Base-by-base conservation (phyloP, 1,140 invertebrate genomes). In the Homarus americanus region DNA sequence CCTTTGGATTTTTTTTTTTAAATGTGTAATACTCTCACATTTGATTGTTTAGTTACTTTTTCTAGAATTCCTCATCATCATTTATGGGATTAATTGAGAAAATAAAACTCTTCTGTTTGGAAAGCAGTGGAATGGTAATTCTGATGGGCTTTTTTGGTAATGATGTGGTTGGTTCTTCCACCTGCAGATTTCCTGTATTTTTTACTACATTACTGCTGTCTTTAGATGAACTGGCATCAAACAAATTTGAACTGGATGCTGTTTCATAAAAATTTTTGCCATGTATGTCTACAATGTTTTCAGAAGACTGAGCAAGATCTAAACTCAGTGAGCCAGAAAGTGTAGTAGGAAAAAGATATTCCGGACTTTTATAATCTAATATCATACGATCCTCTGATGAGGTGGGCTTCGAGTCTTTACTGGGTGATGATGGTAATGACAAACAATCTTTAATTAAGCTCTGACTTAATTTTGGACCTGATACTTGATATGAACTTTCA, bases 91-190 rank as follows among this genome's bases (percentile, higher is more conserved):
- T 40, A 15, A 53, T 15, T n/a, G 53, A 44, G 15, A 44, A 28
- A 4, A 34, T 28, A 44, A 80, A 53, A 49, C 78, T 12, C 24
- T 53, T 53, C 53, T 80, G 15, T 34, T 80, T 44, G 9, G 78
- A 44, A 32, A 44, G 53, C 24, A 53, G 78, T 80, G 78, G 78
- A 49, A 80, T 80, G n/a, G 41, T 80, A 34, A 80, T 80, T 80
- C 53, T 80, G 34, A 80, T 80, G 28, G 38, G 78, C 78, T 44
- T 53, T 44, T 80, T 80, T 12, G 40, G 28, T 32, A 69, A 69
- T 32, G n/a, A 9, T 17, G 63, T 69, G 1, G n/a, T 69, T 69
- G 63, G n/a, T 7, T 69, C 24, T 69, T 32, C n/a, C 24, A 32
- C 10, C 0, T 4, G n/a, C n/a, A 69, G 28, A 32, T 69, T 69